A percentile compares a stretch with the other conserved stretches of the same genome.
Evolutionary conservation across 2,888 invertebrate species (phyloP).

Genomic region (Acleris laterana): DNA sequence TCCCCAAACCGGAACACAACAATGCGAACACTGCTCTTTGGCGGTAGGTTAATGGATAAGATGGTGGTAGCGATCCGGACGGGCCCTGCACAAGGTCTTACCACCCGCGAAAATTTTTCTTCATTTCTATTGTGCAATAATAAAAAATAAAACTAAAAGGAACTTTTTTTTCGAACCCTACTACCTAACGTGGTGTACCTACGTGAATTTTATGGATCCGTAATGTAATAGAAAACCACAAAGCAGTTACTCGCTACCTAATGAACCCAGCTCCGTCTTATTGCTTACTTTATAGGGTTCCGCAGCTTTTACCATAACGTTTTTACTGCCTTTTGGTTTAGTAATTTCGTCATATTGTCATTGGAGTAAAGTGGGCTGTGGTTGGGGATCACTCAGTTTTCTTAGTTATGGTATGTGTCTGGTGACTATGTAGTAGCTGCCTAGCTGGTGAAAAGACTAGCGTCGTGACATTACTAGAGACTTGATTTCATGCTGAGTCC

Average conservation of each 20-base stretch:
- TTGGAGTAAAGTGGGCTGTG: neutral
- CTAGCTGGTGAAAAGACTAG: too few relatives aligned
- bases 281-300: conserved; percentile 25
- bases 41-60: too few relatives aligned
- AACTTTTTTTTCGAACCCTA: conserved; percentile 11
- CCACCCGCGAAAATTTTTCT: too few relatives aligned
- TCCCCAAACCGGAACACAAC: too few relatives aligned
- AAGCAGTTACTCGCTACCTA: conserved; percentile 29
- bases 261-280: conserved; percentile 22
- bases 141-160: neutral
- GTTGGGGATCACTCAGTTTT: too few relatives aligned
- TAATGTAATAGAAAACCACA: conserved; percentile 34
- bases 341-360: conserved; percentile 15
- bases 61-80: too few relatives aligned
- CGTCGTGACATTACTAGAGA: too few relatives aligned
- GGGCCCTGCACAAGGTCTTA: too few relatives aligned
- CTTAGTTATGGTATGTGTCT: too few relatives aligned
- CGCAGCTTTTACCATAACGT: conserved; percentile 10
- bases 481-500: too few relatives aligned
- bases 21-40: too few relatives aligned
- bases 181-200: conserved; percentile 7
- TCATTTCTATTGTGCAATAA: neutral
- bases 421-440: too few relatives aligned
- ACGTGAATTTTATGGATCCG: conserved; percentile 26
- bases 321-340: conserved; percentile 28